Percentiles rank a stretch among this genome's conserved stretches.
Evolutionary conservation across 2,113 vertebrate species (phyloP).

Genomic region (Shinisaurus crocodilurus): DNA sequence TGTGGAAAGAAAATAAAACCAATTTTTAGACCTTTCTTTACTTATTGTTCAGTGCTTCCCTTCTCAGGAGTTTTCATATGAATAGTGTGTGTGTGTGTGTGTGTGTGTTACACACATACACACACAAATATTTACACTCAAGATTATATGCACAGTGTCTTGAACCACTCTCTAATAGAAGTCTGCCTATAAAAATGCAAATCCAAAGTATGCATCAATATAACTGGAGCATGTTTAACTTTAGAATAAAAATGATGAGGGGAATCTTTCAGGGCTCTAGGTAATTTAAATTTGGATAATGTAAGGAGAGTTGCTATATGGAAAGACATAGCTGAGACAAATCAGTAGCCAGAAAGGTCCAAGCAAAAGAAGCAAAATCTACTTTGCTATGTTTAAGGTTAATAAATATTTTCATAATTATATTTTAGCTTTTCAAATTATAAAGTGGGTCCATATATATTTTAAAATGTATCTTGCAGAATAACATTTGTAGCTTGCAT

Average conservation of each 20-base stretch:
- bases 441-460: neutral
- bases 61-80: conserved; percentile 20
- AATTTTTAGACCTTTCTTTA: neutral
- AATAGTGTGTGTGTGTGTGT: neutral
- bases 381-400: neutral
- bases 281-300: conserved; percentile 47
- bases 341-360: conserved; percentile 25
- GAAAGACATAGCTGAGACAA: conserved; percentile 23
- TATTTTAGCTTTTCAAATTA: neutral
- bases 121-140: conserved; percentile 8
- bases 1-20: conserved; percentile 19
- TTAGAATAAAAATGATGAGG: conserved; percentile 36
- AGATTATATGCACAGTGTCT: neutral
- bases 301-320: conserved; percentile 42
- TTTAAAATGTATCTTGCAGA: neutral
- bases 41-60: conserved; percentile 1
- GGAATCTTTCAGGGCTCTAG: conserved; percentile 35
- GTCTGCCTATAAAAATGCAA: conserved; percentile 53
- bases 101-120: neutral
- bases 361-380: neutral
- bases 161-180: conserved; percentile 21
- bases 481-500: neutral
- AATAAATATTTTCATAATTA: neutral
- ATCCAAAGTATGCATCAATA: conserved; percentile 40
- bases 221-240: conserved; percentile 43